Evolutionary conservation across 2,888 invertebrate species (phyloP).

Genomic region (Polyommatus iphigenia): DNA sequence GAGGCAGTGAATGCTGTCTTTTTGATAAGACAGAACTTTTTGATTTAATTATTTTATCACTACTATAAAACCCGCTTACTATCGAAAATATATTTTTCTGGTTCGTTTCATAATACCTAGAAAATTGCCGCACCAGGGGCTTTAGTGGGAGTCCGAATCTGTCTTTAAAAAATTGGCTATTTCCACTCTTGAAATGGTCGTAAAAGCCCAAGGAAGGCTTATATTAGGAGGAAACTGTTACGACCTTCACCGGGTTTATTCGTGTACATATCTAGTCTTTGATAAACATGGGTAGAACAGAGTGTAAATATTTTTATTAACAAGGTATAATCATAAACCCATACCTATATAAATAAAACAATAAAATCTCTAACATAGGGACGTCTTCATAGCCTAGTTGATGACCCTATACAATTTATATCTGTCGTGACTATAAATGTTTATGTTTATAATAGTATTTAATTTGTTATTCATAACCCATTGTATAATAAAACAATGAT

Average conservation of each 20-base stretch:
- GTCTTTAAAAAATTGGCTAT: no score
- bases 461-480: slow-evolving; percentile 28
- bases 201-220: no score
- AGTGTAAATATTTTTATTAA: neutral
- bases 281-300: neutral
- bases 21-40: neutral
- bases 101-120: no score
- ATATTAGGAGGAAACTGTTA: no score
- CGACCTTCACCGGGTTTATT: no score
- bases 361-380: neutral
- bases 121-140: no score
- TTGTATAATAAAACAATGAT: slow-evolving; percentile 29
- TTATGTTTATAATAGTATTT: slow-evolving; percentile 1
- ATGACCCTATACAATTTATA: slow-evolving; percentile 22
- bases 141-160: no score
- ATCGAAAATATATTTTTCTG: neutral
- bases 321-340: neutral
- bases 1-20: slow-evolving; percentile 21
- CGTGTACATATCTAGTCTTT: no score
- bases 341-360: neutral
- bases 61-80: neutral
- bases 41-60: neutral
- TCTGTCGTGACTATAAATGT: slow-evolving; percentile 8
- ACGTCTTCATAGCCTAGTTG: slow-evolving; percentile 9
- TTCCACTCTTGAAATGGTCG: no score